Percentiles rank a stretch among this genome's conserved stretches.
Evolutionary conservation across 2,888 invertebrate genomes (phyloP).

Genomic region (Phaedon cochleariae): DNA sequence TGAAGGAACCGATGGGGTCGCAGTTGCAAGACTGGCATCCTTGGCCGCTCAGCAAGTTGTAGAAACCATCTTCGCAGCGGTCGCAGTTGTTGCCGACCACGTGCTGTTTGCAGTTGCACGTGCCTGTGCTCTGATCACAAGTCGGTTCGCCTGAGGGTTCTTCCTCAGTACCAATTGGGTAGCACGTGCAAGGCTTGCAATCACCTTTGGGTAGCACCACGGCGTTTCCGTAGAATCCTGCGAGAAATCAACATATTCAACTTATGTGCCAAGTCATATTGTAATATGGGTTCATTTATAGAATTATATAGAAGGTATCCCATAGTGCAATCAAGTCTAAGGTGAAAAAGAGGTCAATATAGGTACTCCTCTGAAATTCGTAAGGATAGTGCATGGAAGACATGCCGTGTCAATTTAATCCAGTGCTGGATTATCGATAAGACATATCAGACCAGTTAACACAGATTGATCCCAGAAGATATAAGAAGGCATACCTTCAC

Average conservation of each 20-base stretch:
- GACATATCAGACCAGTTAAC: too few species aligned
- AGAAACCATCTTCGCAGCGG: slow-evolving; percentile 85
- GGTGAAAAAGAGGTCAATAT: too few species aligned
- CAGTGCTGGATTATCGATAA: too few species aligned
- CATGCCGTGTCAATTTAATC: too few species aligned
- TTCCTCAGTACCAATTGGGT: slow-evolving; percentile 82
- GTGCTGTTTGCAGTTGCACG: slow-evolving; percentile 82
- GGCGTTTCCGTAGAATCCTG: slow-evolving; percentile 94
- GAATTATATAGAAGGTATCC: too few species aligned
- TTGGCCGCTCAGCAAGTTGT: slow-evolving; percentile 83
- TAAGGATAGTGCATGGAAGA: too few species aligned
- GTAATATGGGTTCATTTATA: too few species aligned
- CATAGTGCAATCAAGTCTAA: too few species aligned
- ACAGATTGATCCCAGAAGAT: too few species aligned
- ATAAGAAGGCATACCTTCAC: too few species aligned
- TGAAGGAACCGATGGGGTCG: slow-evolving; percentile 86
- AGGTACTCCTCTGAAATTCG: too few species aligned
- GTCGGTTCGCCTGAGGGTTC: slow-evolving; percentile 75
- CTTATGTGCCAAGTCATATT: background rate
- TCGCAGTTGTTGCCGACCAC: slow-evolving; percentile 86
- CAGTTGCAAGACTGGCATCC: slow-evolving; percentile 91
- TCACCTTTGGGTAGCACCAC: slow-evolving; percentile 89
- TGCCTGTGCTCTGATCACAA: slow-evolving; percentile 84
- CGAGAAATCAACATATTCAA: slow-evolving; percentile 18
- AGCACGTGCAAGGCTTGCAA: slow-evolving; percentile 89